These are phyloP conservation scores for Drosophila mayaguana DNA, from an alignment of 2,888 invertebrate genomes.

Conservation along the genomic window DNA sequence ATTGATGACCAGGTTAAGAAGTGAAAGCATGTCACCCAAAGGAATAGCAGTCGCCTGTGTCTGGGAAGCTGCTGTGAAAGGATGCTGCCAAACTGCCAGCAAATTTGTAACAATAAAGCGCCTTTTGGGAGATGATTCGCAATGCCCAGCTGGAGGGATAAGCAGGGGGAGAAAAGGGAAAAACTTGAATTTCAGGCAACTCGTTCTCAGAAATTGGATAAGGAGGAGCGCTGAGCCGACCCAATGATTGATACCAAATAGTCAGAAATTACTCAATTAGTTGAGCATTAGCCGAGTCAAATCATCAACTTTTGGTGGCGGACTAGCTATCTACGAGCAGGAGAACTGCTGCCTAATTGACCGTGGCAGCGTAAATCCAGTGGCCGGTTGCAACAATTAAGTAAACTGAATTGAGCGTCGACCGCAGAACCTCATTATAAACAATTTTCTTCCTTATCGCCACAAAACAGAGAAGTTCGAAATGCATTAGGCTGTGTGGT, in stretches of 20 bases:
- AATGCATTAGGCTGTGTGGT: slow-evolving; percentile 57
- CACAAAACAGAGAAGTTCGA: slow-evolving; percentile 38
- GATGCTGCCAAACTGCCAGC: slow-evolving; percentile 49
- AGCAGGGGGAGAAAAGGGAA: slow-evolving; percentile 1
- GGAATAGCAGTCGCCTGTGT: slow-evolving; percentile 53
- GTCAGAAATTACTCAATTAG: slow-evolving; percentile 80
- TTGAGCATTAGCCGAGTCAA: slow-evolving; percentile 65
- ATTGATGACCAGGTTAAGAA: slow-evolving; percentile 75
- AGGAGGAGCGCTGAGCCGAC: slow-evolving; percentile 28
- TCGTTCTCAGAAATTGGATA: slow-evolving; percentile 1
- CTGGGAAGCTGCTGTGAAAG: slow-evolving; percentile 33
- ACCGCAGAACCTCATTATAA: slow-evolving; percentile 76
- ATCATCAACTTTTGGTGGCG: slow-evolving; percentile 19
- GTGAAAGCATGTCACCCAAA: slow-evolving; percentile 69
- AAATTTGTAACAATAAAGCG: slow-evolving; percentile 80
- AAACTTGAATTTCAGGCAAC: slow-evolving; percentile 50
- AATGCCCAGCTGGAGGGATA: slow-evolving; percentile 63
- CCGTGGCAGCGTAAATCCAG: slow-evolving; percentile 73
- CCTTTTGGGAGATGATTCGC: slow-evolving; percentile 76
- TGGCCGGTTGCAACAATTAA: slow-evolving; percentile 72
- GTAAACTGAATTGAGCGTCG: slow-evolving; percentile 62
- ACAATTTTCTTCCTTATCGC: slow-evolving; percentile 76
- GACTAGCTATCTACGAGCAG: not conserved
- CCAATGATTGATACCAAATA: slow-evolving; percentile 67
- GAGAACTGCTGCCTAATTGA: slow-evolving; percentile 47